Base-by-base conservation (phyloP, 2,113 vertebrate species). In the Peucedramus taeniatus region DNA sequence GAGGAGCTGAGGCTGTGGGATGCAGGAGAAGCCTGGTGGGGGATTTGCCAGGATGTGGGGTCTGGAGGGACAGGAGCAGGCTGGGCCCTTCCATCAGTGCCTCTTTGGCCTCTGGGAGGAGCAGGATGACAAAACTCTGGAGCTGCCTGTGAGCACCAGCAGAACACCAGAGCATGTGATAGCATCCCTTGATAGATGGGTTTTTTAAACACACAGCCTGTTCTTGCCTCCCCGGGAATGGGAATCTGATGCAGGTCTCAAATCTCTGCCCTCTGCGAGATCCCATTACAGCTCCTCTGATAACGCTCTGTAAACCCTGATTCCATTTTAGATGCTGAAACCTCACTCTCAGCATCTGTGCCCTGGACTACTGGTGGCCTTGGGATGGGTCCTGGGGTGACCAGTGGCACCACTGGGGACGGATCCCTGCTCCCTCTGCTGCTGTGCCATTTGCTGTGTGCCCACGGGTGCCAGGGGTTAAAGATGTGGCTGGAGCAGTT, bases 271-370 rank as follows among this genome's bases (percentile, higher is more conserved):
- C 89, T 76, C 83, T 37, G 49, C 0, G 3, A 85, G 94, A 96
- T 97, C 96, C 96, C 95, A 87, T 96, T 95, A 84, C 33, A 0
- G 39, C 61, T 77, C 57, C 19, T 51, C n/a, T 26, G 96, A 93
- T 95, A 96, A 87, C 3, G 2, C 8, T 7, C 90, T 18, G 13
- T 33, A 83, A 91, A 81, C 42, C 83, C 56, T 0, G 40, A 93
- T 96, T 81, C 92, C 88, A 71, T 95, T 95, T 88, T 30, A 93
- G 93, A 95, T 92, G 80, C 64, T 1, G 19, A 81, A 69, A 42
- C 19, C 60, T 51, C 1, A 0, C 0, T 47, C 78, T 79, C 39
- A 4, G 39, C 53, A 7, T 66, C 77, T 17, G 50, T 3, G 21
- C 37, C 47, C 4, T 7, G 68, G 68, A 14, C 20, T 1, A 10